Percentiles rank a stretch among this genome's conserved stretches.
These are phyloP conservation scores for Crenuchus spilurus DNA, from an alignment of 2,797 vertebrate species.

Conservation along the genomic window DNA sequence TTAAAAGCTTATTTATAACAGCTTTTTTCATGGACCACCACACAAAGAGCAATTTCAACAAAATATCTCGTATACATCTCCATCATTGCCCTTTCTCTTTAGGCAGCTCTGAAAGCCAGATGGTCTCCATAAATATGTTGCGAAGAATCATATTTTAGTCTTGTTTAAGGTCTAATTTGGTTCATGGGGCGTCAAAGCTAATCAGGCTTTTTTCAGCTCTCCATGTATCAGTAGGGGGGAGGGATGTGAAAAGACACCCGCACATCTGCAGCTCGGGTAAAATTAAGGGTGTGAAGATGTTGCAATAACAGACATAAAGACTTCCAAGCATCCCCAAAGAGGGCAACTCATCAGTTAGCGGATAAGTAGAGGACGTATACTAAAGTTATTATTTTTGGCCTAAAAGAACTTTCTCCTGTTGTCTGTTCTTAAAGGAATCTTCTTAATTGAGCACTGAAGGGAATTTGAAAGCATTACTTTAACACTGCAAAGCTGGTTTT, in stretches of 20 bases:
- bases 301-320: conserved; percentile 3
- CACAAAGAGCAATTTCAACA: neutral
- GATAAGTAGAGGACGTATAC: too few relatives aligned
- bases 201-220: conserved; percentile 31
- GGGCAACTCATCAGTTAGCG: neutral
- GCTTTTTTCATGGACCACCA: neutral
- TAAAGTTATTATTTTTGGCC: too few relatives aligned
- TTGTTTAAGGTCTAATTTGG: conserved; percentile 18
- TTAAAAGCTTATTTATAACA: neutral
- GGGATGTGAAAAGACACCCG: neutral
- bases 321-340: neutral
- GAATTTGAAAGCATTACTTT: too few relatives aligned
- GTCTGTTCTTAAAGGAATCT: too few relatives aligned
- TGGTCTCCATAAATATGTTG: conserved; percentile 35
- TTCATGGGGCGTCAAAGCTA: conserved; percentile 16
- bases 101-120: conserved; percentile 34
- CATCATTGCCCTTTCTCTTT: conserved; percentile 2
- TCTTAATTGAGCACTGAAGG: too few relatives aligned
- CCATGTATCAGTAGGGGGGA: neutral
- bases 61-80: neutral
- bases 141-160: conserved; percentile 32
- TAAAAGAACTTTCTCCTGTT: too few relatives aligned
- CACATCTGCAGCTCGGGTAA: conserved; percentile 20
- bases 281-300: conserved; percentile 8
- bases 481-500: too few relatives aligned